These are phyloP conservation scores for Anarrhichthys ocellatus DNA, from an alignment of 2,113 vertebrate species.

Conservation along the genomic window DNA sequence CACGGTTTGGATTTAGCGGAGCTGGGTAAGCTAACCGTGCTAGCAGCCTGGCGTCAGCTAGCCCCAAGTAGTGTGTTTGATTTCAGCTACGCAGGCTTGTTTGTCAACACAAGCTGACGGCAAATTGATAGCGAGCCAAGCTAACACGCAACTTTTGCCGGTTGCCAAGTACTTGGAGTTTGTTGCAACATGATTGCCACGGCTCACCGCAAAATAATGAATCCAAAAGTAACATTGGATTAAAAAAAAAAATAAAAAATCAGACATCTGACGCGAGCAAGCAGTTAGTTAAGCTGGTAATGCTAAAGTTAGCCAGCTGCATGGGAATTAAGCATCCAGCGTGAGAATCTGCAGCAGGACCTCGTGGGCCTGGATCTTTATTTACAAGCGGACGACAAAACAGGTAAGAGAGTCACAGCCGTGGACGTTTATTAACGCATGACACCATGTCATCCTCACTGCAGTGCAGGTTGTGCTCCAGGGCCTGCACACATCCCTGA, in stretches of 20 bases:
- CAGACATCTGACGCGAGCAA: slow-evolving; percentile 40
- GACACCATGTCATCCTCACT: slow-evolving; percentile 47
- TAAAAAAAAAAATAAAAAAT: slow-evolving; percentile 21
- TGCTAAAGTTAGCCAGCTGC: slow-evolving; percentile 10
- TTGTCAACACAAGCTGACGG: slow-evolving; percentile 78
- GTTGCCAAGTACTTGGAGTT: neutral
- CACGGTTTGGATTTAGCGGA: slow-evolving; percentile 61
- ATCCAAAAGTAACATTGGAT: slow-evolving; percentile 52
- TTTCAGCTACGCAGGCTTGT: slow-evolving; percentile 76
- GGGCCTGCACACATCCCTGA: slow-evolving; percentile 55
- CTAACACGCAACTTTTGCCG: slow-evolving; percentile 29
- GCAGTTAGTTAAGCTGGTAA: neutral
- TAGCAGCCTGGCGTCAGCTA: slow-evolving; percentile 73
- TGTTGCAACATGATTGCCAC: slow-evolving; percentile 5
- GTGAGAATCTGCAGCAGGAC: slow-evolving; percentile 29
- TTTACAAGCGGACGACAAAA: slow-evolving; percentile 28
- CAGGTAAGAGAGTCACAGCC: slow-evolving; percentile 49
- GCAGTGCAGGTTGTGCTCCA: slow-evolving; percentile 37
- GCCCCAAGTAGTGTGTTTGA: slow-evolving; percentile 64
- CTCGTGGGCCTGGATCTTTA: slow-evolving; percentile 22
- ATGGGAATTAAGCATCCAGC: slow-evolving; percentile 48
- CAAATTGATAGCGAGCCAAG: slow-evolving; percentile 39
- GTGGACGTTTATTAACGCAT: slow-evolving; percentile 10
- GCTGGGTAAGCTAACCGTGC: slow-evolving; percentile 72
- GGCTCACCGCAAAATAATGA: slow-evolving; percentile 28